Evolutionary conservation across 2,888 invertebrate species (phyloP).

Genomic region (Dryobota labecula): DNA sequence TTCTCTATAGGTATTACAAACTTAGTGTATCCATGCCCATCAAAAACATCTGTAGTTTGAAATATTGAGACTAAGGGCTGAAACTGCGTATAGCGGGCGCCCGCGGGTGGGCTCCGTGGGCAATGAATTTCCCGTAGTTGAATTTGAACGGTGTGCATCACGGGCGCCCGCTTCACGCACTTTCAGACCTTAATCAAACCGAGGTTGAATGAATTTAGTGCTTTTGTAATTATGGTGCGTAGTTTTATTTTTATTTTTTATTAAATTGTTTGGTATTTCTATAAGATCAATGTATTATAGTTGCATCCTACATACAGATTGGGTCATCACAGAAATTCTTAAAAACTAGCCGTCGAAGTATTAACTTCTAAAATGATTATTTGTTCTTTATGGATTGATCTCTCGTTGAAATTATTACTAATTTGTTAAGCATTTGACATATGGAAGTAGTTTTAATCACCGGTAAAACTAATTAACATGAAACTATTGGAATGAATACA

Average conservation of each 20-base stretch:
- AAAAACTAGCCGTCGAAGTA: too few species aligned
- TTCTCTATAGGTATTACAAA: not conserved
- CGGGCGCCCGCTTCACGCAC: too few species aligned
- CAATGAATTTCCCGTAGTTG: too few species aligned
- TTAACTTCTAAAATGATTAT: not conserved
- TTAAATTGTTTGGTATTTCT: conserved; percentile 42
- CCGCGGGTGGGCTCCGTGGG: too few species aligned
- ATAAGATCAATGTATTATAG: conserved; percentile 52
- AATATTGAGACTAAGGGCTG: conserved; percentile 33
- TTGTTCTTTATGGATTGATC: not conserved
- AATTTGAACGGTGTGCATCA: too few species aligned
- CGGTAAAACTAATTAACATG: not conserved
- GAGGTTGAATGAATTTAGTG: conserved; percentile 62
- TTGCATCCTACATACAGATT: conserved; percentile 27
- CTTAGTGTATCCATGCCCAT: not conserved
- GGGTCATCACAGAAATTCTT: conserved; percentile 18
- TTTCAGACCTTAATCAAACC: too few species aligned
- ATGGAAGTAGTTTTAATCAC: not conserved
- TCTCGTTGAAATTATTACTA: not conserved
- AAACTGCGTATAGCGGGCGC: too few species aligned
- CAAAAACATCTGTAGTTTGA: not conserved
- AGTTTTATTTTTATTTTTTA: conserved; percentile 61
- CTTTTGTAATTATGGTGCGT: conserved; percentile 78
- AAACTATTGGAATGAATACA: not conserved
- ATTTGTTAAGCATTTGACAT: not conserved